Evolutionary conservation across 2,888 invertebrate species (phyloP).

Genomic region (Sesia bembeciformis): DNA sequence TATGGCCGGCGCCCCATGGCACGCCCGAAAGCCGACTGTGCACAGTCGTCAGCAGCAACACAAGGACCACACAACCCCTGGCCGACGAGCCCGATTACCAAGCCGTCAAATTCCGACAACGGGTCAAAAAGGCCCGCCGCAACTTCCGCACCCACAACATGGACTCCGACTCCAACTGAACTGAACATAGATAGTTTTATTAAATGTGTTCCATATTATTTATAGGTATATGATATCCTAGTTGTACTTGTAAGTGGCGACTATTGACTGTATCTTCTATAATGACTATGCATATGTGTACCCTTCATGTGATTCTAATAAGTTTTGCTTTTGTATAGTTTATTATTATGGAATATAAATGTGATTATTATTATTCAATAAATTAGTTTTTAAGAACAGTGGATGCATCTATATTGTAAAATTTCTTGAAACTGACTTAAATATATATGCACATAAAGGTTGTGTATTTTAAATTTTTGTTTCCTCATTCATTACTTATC

Average conservation of each 20-base stretch:
- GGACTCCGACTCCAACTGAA: slow-evolving; percentile 78
- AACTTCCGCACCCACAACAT: slow-evolving; percentile 78
- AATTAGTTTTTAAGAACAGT: slow-evolving; percentile 35
- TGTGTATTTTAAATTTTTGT: no score
- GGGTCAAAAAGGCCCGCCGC: slow-evolving; percentile 76
- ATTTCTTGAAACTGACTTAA: no score
- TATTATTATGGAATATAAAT: slow-evolving; percentile 29
- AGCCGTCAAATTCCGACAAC: slow-evolving; percentile 69
- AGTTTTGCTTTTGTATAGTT: slow-evolving; percentile 29
- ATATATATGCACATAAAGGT: no score
- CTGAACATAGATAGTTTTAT: slow-evolving; percentile 19
- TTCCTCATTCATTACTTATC: no score
- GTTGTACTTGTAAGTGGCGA: slow-evolving; percentile 13
- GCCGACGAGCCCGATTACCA: slow-evolving; percentile 67
- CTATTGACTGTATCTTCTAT: slow-evolving; percentile 20
- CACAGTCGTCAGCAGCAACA: slow-evolving; percentile 45
- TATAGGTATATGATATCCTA: slow-evolving; percentile 6
- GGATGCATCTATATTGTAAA: slow-evolving; percentile 20
- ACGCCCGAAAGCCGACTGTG: slow-evolving; percentile 61
- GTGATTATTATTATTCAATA: slow-evolving; percentile 38
- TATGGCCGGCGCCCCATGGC: slow-evolving; percentile 34
- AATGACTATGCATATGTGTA: slow-evolving; percentile 4
- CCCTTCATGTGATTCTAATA: slow-evolving; percentile 1
- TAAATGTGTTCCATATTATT: slow-evolving; percentile 19
- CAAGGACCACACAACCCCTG: slow-evolving; percentile 28